Base-by-base conservation (phyloP, 1,140 invertebrate genomes). In the Drosophila tristis region DNA sequence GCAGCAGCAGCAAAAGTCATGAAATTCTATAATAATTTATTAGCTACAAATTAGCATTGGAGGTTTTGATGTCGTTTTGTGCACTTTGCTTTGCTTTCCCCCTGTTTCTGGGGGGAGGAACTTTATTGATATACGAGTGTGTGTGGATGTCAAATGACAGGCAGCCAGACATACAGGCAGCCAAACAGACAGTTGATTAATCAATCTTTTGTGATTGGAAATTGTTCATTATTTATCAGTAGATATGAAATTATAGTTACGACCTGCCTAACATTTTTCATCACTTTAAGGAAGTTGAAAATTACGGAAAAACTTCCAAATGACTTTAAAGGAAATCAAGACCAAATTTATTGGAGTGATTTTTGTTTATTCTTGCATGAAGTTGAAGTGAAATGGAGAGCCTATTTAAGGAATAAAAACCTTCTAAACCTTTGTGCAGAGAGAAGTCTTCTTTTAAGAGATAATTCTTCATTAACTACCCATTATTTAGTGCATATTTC, bases 21-120 rank as follows among this genome's bases (percentile, higher is more conserved):
- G 23, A 74, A 71, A 71, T 61, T 55, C 29, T 43, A 65, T 65
- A 48, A 67, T 51, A 86, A 86, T 80, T 86, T 77, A 86, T 86
- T 80, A 58, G 81, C 78, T 78, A 26, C 70, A 78, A 76, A 74
- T 85, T 78, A 48, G 60, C 11, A 66, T 61, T 74, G 78, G 35
- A 59, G 82, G 81, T 62, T 45, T 39, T 35, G 11, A 5, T 39
- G 35, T 39, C 4, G 11, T 11, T 11, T 39, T 11, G 35, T 39
- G 9, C 23, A 25, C 23, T 25, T 25, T 39, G 35, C 11, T 11
- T 29, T 20, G 26, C 65, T 43, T 49, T 56, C 9, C 42, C 42
- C 20, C 9, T 31, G 26, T 15, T 39, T n/a, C 63, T 7, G n/a
- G 43, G 66, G 56, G 51, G 45, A 51, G 64, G 68, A 68, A 57